Percentiles rank a stretch among this genome's conserved stretches.
Conservation (phyloP, 2,888 invertebrate species). For the Limnephilus auricula region DNA sequence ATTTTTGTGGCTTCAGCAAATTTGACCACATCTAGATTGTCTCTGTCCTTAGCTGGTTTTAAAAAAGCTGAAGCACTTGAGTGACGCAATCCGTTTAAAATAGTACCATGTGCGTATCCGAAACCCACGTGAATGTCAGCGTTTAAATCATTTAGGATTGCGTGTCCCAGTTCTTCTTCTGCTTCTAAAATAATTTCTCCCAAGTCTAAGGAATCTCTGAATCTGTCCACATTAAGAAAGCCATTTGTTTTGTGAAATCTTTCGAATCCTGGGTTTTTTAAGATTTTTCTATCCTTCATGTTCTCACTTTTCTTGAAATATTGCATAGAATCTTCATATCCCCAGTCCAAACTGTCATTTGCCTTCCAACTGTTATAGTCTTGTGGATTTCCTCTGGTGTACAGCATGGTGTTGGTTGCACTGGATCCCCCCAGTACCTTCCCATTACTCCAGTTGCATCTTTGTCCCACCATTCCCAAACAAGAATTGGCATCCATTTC, state of each 20-base stretch:
- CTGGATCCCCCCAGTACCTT: conserved; percentile 75
- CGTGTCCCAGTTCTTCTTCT: conserved; percentile 74
- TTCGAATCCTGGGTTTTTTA: conserved; percentile 67
- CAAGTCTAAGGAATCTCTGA: conserved; percentile 68
- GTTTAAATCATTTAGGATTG: conserved; percentile 71
- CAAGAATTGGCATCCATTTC: conserved; percentile 68
- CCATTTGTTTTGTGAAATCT: conserved; percentile 73
- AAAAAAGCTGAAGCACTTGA: conserved; percentile 78
- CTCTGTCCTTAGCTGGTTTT: conserved; percentile 68
- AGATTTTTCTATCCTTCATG: conserved; percentile 19
- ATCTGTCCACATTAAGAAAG: conserved; percentile 70
- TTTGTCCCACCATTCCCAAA: conserved; percentile 66
- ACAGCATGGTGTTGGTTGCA: conserved; percentile 74
- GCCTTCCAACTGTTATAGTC: conserved; percentile 76
- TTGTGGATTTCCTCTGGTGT: conserved; percentile 73
- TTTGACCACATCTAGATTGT: conserved; percentile 70
- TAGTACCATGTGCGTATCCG: conserved; percentile 72
- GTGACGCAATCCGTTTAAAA: conserved; percentile 74
- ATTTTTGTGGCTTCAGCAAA: conserved; percentile 74
- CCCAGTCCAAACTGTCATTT: conserved; percentile 75
- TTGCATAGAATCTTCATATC: conserved; percentile 70
- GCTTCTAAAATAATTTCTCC: conserved; percentile 73
- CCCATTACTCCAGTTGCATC: conserved; percentile 73
- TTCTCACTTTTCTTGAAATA: conserved; percentile 73
- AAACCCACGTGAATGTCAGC: conserved; percentile 75